phyloP scores from a whole-genome alignment of 2,888 invertebrate species.

The Glyphotaelius pellucidus region DNA sequence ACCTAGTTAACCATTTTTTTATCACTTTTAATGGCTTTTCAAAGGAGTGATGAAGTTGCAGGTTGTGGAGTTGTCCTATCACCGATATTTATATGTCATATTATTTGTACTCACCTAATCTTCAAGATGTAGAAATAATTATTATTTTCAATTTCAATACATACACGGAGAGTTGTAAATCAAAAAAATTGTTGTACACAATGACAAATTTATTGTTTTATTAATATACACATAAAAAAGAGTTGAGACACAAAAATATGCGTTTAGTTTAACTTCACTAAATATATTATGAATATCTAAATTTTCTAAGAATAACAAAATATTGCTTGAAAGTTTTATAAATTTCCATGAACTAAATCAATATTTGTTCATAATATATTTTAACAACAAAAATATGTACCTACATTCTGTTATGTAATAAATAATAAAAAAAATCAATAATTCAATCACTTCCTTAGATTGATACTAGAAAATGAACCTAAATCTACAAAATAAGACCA shows the following conservation, averaged over 20 bases:
- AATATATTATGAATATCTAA: background rate
- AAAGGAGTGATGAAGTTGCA: too few species aligned
- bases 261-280: background rate
- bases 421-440: background rate
- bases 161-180: background rate
- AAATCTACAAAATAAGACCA: background rate
- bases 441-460: background rate
- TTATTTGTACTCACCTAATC: too few species aligned
- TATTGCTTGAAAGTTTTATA: background rate
- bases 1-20: too few species aligned
- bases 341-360: background rate
- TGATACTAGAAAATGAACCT: background rate
- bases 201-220: background rate
- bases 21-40: too few species aligned
- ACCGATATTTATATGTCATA: too few species aligned
- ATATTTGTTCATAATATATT: background rate
- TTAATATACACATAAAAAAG: background rate
- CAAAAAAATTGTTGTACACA: background rate
- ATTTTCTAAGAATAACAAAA: slow-evolving; percentile 9
- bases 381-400: background rate
- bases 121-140: too few species aligned
- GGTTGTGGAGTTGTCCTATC: too few species aligned
- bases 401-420: background rate
- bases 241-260: background rate
- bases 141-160: background rate